These are phyloP conservation scores for Betta splendens DNA, from an alignment of 2,797 vertebrate species.

Conservation along the genomic window DNA sequence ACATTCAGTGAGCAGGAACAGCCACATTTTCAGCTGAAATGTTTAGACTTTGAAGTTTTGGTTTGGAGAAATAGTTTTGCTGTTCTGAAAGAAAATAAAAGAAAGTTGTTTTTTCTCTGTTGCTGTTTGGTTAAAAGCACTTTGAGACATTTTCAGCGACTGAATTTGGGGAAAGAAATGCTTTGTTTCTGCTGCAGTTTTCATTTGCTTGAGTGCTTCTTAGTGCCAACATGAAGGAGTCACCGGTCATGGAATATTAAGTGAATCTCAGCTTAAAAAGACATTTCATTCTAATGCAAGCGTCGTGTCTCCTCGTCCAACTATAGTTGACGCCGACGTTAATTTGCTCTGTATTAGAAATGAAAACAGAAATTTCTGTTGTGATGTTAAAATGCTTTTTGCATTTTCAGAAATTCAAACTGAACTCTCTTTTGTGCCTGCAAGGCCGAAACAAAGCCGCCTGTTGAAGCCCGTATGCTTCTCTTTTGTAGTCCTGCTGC, in stretches of 20 bases:
- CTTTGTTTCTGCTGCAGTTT: constrained; percentile 26
- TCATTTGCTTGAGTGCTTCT: constrained; percentile 37
- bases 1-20: constrained; percentile 11
- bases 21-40: constrained; percentile 29
- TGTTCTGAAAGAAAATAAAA: constrained; percentile 31
- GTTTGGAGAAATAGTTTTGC: constrained; percentile 38
- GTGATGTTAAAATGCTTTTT: constrained; percentile 1
- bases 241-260: constrained; percentile 25
- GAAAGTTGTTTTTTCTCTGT: constrained; percentile 6
- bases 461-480: constrained; percentile 13
- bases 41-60: constrained; percentile 20
- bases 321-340: constrained; percentile 20
- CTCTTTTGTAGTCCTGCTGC: constrained; percentile 85
- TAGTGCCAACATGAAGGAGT: constrained; percentile 23
- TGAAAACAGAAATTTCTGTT: constrained; percentile 18
- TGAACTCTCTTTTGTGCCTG: not conserved
- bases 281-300: constrained; percentile 29
- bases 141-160: constrained; percentile 23
- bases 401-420: too few species aligned
- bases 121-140: constrained; percentile 20
- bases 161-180: constrained; percentile 28
- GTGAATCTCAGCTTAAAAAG: constrained; percentile 25
- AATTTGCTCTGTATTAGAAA: constrained; percentile 41
- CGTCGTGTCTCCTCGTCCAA: constrained; percentile 33
- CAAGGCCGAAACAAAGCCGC: constrained; percentile 1